phyloP scores from a whole-genome alignment of 2,113 vertebrate species.

The Aptenodytes patagonicus region DNA sequence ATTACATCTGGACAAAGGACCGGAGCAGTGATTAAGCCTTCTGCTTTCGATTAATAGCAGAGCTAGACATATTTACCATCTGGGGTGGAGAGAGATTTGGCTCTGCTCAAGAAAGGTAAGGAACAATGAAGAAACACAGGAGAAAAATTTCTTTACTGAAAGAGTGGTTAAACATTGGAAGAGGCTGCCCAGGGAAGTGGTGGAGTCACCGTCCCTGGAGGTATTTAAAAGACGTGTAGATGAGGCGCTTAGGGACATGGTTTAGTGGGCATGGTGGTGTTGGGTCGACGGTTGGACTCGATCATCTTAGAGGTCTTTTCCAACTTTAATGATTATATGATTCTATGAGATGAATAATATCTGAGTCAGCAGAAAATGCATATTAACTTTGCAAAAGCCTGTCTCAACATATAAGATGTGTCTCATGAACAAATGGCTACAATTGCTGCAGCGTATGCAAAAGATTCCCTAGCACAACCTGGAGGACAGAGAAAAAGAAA shows the following conservation, averaged over 20 bases:
- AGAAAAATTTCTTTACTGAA: background rate
- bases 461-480: background rate
- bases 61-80: background rate
- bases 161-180: too few species aligned
- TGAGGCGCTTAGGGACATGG: too few species aligned
- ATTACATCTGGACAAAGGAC: background rate
- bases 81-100: background rate
- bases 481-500: background rate
- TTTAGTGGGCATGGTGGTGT: too few species aligned
- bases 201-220: too few species aligned
- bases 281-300: too few species aligned
- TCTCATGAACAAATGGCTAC: background rate
- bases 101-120: background rate
- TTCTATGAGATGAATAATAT: background rate
- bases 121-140: conserved; percentile 1
- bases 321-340: too few species aligned
- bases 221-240: too few species aligned
- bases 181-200: too few species aligned
- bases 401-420: background rate
- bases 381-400: conserved; percentile 43
- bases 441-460: background rate
- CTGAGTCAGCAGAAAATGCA: conserved; percentile 33
- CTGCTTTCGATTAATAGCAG: conserved; percentile 30
- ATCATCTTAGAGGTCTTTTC: too few species aligned
- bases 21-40: background rate